A percentile compares a stretch with the other conserved stretches of the same genome.
Evolutionary conservation across 2,888 invertebrate species (phyloP).

Genomic region (Norana najaformis): DNA sequence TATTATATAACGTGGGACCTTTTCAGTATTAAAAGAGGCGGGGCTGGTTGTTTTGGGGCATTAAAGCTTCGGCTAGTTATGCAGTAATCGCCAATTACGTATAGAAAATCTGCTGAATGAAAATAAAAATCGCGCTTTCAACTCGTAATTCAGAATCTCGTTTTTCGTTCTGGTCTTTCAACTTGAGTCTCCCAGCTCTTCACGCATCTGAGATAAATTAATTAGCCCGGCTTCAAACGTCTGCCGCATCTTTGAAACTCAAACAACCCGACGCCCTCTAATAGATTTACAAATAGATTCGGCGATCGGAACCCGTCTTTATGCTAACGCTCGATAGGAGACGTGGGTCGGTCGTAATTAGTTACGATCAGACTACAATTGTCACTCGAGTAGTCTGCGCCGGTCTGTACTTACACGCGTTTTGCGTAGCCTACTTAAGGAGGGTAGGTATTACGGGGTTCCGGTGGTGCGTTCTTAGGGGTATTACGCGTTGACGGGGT

Average conservation of each 20-base stretch:
- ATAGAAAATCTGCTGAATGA: not conserved
- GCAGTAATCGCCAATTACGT: not conserved
- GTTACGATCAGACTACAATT: not conserved
- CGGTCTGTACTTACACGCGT: not conserved
- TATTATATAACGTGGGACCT: not conserved
- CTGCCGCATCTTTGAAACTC: not conserved
- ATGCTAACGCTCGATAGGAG: not conserved
- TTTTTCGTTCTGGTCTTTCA: not conserved
- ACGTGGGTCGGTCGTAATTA: not conserved
- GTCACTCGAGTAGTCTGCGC: slow-evolving; percentile 4
- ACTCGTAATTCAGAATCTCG: not conserved
- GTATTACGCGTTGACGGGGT: not conserved
- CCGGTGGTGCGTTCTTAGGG: not conserved
- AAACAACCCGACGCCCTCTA: not conserved
- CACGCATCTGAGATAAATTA: not conserved
- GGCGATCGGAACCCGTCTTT: not conserved
- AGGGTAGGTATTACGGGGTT: slow-evolving; percentile 5
- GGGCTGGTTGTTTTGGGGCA: no score
- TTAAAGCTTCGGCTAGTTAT: not conserved
- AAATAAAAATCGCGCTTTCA: not conserved
- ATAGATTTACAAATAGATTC: slow-evolving; percentile 5
- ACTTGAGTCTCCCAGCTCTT: not conserved
- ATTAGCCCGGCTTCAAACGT: slow-evolving; percentile 5
- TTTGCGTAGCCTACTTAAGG: not conserved
- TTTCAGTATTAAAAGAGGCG: no score